phyloP scores from a whole-genome alignment of 92 coral and sea anemone species.

The Galaxea fascicularis region DNA sequence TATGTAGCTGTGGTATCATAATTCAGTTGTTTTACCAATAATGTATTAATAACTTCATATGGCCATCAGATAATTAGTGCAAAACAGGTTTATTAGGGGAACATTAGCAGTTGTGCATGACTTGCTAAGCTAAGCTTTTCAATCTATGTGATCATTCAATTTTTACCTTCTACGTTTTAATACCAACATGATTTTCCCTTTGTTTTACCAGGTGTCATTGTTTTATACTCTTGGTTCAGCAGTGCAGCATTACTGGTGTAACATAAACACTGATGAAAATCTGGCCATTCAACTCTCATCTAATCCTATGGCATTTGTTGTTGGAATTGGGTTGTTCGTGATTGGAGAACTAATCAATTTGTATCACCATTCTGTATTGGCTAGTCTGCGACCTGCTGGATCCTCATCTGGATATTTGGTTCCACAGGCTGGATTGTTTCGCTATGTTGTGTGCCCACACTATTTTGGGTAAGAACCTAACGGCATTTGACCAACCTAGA shows the following conservation, averaged over 20 bases:
- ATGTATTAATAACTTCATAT: too few relatives aligned
- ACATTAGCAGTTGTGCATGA: too few relatives aligned
- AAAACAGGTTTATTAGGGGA: too few relatives aligned
- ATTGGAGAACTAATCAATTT: slow-evolving; percentile 74
- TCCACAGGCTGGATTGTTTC: slow-evolving; percentile 81
- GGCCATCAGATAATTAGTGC: too few relatives aligned
- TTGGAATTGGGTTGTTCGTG: slow-evolving; percentile 58
- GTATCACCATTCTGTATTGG: slow-evolving; percentile 71
- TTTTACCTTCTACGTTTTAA: neutral
- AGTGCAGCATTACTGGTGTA: slow-evolving; percentile 91
- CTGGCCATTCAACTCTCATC: slow-evolving; percentile 62
- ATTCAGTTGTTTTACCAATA: too few relatives aligned
- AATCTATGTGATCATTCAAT: too few relatives aligned
- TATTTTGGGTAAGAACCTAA: slow-evolving; percentile 74
- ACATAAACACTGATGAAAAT: slow-evolving; percentile 61
- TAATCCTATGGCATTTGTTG: slow-evolving; percentile 52
- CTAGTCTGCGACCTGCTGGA: slow-evolving; percentile 73
- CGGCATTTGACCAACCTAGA: neutral
- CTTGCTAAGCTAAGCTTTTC: too few relatives aligned
- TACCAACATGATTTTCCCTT: neutral
- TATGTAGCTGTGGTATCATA: too few relatives aligned
- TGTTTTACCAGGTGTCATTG: slow-evolving; percentile 46
- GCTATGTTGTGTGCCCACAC: slow-evolving; percentile 79
- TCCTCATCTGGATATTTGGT: slow-evolving; percentile 61
- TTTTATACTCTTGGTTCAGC: slow-evolving; percentile 78